These are phyloP conservation scores for Callimorpha dominula DNA, from an alignment of 2,888 invertebrate species.

Conservation along the genomic window DNA sequence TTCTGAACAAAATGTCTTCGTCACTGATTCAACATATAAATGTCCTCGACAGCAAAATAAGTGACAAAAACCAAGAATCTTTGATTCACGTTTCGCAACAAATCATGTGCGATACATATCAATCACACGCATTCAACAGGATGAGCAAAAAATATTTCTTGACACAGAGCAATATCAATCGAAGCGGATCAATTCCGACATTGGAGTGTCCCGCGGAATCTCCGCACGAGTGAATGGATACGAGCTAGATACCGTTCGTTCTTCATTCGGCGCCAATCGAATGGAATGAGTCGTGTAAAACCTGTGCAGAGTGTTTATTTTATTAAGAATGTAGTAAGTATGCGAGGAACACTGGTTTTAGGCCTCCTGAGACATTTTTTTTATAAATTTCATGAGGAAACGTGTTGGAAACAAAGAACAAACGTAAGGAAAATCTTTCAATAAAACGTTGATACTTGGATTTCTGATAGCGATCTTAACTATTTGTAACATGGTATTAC, in stretches of 20 bases:
- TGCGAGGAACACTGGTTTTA: conserved; percentile 35
- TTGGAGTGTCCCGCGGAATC: conserved; percentile 48
- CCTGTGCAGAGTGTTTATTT: conserved; percentile 55
- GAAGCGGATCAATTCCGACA: conserved; percentile 52
- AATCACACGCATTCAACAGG: conserved; percentile 49
- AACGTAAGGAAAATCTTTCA: conserved; percentile 20
- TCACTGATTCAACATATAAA: conserved; percentile 4
- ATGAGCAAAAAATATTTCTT: conserved; percentile 45
- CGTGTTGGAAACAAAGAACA: conserved; percentile 40
- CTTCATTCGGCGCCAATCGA: conserved; percentile 57
- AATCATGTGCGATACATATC: conserved; percentile 48
- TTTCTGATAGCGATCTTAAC: not conserved
- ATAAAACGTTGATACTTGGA: not conserved
- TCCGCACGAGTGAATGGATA: conserved; percentile 47
- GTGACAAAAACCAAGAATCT: conserved; percentile 25
- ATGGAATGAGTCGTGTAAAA: conserved; percentile 60
- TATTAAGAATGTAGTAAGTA: conserved; percentile 51
- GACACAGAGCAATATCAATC: conserved; percentile 59
- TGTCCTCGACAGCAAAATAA: not conserved
- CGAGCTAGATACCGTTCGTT: conserved; percentile 49
- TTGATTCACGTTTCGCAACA: conserved; percentile 36
- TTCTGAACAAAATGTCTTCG: not conserved
- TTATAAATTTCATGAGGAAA: conserved; percentile 24
- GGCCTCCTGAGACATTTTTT: conserved; percentile 33
- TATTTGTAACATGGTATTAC: too few species aligned